Conservation (phyloP, 2,113 vertebrate genomes). For the Oryzias woworae region DNA sequence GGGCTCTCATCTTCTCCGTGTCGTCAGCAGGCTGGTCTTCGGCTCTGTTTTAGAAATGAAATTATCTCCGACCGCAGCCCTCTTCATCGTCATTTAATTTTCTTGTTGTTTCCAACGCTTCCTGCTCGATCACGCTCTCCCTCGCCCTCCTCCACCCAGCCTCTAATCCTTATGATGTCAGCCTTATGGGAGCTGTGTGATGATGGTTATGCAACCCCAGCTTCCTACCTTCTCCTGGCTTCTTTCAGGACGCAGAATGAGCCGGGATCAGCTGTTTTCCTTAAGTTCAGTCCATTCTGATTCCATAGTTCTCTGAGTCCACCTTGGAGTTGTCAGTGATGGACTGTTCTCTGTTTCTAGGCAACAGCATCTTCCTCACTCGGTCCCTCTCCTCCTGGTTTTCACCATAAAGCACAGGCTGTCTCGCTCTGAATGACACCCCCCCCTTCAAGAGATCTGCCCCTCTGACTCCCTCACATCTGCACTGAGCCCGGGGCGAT, state of each 20-base stretch:
- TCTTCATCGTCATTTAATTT: conserved; percentile 28
- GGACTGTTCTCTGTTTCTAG: conserved; percentile 65
- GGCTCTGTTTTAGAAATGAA: conserved; percentile 23
- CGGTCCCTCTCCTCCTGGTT: conserved; percentile 29
- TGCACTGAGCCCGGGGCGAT: too few relatives aligned
- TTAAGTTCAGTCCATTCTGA: conserved; percentile 21
- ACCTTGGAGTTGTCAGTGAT: conserved; percentile 16
- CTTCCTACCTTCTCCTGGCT: conserved; percentile 56
- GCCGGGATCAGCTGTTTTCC: conserved; percentile 34
- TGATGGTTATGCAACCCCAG: conserved; percentile 61
- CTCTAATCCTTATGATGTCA: conserved; percentile 73
- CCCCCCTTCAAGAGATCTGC: conserved; percentile 51
- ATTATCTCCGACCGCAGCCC: conserved; percentile 37
- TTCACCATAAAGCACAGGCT: conserved; percentile 35
- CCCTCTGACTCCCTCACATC: conserved; percentile 10
- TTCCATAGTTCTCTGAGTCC: conserved; percentile 6
- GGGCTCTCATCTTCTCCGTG: conserved; percentile 15
- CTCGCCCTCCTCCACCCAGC: conserved; percentile 22
- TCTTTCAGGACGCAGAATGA: not conserved
- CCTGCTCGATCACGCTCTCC: conserved; percentile 11
- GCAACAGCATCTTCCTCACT: conserved; percentile 74
- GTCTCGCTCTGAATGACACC: conserved; percentile 44
- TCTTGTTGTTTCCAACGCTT: conserved; percentile 4
- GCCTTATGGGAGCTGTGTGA: conserved; percentile 43
- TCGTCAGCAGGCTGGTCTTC: conserved; percentile 5